phyloP scores from a whole-genome alignment of 2,888 invertebrate species.

The Villa cingulata region DNA sequence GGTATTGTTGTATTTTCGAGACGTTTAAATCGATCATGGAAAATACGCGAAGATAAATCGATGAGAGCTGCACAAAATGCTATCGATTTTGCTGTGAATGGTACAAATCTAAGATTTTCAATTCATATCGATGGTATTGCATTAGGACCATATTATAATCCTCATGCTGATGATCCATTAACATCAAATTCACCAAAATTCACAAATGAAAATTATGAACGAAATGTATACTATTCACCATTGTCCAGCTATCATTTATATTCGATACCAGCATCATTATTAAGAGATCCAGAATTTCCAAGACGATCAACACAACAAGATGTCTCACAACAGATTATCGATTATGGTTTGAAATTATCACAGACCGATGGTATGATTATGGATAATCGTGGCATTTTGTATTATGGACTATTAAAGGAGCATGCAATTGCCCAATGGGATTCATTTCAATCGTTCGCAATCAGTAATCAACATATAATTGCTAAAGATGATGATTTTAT shows the following conservation, averaged over 20 bases:
- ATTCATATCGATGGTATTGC: conserved; percentile 59
- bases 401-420: conserved; percentile 54
- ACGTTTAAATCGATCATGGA: conserved; percentile 52
- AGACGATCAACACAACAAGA: conserved; percentile 26
- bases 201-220: conserved; percentile 19
- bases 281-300: conserved; percentile 42
- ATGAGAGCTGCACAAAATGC: conserved; percentile 50
- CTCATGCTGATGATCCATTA: conserved; percentile 20
- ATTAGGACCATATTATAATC: conserved; percentile 45
- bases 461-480: conserved; percentile 46
- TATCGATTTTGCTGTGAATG: conserved; percentile 45
- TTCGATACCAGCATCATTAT: conserved; percentile 46
- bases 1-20: conserved; percentile 59
- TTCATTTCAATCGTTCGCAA: conserved; percentile 41
- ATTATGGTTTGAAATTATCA: conserved; percentile 49
- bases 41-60: conserved; percentile 47
- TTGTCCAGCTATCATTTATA: conserved; percentile 54
- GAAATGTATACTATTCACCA: conserved; percentile 52
- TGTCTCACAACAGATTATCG: conserved; percentile 36
- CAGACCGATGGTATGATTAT: conserved; percentile 64
- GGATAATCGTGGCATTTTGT: conserved; percentile 54
- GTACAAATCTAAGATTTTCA: conserved; percentile 42
- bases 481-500: conserved; percentile 51
- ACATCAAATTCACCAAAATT: conserved; percentile 16
- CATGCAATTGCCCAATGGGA: conserved; percentile 61